These are phyloP conservation scores for Drepanosiphum platanoidis DNA, from an alignment of 2,888 invertebrate genomes.

Conservation along the genomic window DNA sequence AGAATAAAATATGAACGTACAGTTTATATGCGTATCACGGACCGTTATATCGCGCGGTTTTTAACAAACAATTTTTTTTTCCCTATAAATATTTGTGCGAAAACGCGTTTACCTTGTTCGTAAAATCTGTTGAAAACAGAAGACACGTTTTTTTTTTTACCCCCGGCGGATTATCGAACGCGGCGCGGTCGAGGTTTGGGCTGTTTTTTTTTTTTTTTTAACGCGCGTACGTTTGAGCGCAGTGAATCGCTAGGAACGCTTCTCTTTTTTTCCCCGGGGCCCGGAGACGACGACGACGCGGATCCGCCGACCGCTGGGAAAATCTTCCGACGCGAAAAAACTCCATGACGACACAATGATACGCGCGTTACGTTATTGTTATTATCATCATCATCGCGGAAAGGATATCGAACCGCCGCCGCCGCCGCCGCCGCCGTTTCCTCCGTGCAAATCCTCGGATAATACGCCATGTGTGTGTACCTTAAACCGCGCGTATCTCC, in stretches of 20 bases:
- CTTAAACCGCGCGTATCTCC: too few relatives aligned
- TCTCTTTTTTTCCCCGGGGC: not conserved
- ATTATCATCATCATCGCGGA: not conserved
- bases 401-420: not conserved
- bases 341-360: not conserved
- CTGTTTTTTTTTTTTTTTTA: constrained; percentile 17
- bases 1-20: too few relatives aligned
- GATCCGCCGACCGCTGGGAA: not conserved
- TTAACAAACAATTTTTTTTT: too few relatives aligned
- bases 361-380: not conserved
- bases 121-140: too few relatives aligned
- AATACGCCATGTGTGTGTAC: too few relatives aligned
- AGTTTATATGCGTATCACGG: too few relatives aligned
- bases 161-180: not conserved
- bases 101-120: too few relatives aligned
- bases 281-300: not conserved
- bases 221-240: not conserved
- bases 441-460: too few relatives aligned
- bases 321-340: constrained; percentile 4
- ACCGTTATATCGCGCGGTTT: too few relatives aligned
- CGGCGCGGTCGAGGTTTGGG: too few relatives aligned
- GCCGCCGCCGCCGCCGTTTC: too few relatives aligned
- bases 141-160: not conserved
- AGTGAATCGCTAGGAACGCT: constrained; percentile 5
- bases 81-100: too few relatives aligned